Evolutionary conservation across 1,140 invertebrate species (phyloP).

Genomic region (Brevipalpus yothersi): DNA sequence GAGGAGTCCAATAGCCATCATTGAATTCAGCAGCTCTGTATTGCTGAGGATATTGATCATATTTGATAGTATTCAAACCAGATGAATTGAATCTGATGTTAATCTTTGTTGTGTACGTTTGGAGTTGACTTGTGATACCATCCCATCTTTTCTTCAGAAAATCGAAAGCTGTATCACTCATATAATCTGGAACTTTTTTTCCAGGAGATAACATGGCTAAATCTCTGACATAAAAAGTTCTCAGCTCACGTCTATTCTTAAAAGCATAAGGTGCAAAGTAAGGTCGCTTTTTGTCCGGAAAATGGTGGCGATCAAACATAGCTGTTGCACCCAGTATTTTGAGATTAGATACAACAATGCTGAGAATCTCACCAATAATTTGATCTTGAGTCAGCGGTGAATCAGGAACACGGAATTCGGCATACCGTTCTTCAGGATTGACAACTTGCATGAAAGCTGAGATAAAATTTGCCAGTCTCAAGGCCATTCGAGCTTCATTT

Average conservation of each 20-base stretch:
- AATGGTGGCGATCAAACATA: conserved; percentile 87
- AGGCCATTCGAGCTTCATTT: conserved; percentile 82
- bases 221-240: conserved; percentile 67
- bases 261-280: conserved; percentile 85
- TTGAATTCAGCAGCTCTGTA: conserved; percentile 56
- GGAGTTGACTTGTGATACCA: conserved; percentile 68
- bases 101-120: conserved; percentile 77
- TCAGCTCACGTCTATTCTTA: conserved; percentile 49
- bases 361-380: conserved; percentile 74
- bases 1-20: conserved; percentile 75
- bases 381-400: conserved; percentile 70
- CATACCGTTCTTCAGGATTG: conserved; percentile 80
- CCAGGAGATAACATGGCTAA: conserved; percentile 30
- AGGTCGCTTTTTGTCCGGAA: conserved; percentile 38
- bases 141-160: conserved; percentile 73
- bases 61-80: conserved; percentile 50
- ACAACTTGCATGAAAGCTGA: conserved; percentile 38
- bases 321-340: conserved; percentile 69
- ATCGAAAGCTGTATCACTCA: conserved; percentile 59
- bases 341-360: conserved; percentile 65
- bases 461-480: conserved; percentile 56
- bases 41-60: conserved; percentile 65
- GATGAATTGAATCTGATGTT: conserved; percentile 66
- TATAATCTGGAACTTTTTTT: conserved; percentile 22
- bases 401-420: conserved; percentile 55